phyloP scores from a whole-genome alignment of 1,140 invertebrate species.

The Paramacrobiotus metropolitanus region DNA sequence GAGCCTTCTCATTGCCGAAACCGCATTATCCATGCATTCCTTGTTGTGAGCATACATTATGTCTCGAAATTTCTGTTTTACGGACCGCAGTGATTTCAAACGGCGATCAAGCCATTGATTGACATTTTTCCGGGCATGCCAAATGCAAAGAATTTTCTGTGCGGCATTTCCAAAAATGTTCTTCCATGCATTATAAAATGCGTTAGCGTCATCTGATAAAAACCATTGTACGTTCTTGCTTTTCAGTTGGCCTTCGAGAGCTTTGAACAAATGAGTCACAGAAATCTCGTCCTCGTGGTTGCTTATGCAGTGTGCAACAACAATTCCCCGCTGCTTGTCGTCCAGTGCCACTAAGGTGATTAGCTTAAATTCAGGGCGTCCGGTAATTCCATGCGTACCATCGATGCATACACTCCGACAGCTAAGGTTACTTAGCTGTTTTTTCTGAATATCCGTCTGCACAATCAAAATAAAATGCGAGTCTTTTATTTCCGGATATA shows the following conservation, averaged over 20 bases:
- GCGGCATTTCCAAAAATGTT: neutral
- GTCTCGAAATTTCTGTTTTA: too few species aligned
- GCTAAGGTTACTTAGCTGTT: neutral
- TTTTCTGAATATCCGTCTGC: neutral
- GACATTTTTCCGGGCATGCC: neutral
- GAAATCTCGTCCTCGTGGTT: neutral
- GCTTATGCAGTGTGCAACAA: neutral
- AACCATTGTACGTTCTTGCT: neutral
- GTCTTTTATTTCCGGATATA: neutral
- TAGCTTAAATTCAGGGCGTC: neutral
- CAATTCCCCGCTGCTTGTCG: neutral
- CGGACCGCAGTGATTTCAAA: too few species aligned
- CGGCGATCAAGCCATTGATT: too few species aligned
- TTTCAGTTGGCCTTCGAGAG: neutral
- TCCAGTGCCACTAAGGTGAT: neutral
- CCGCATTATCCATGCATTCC: too few species aligned
- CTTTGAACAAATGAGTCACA: neutral
- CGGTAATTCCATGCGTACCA: neutral
- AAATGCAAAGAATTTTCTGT: neutral
- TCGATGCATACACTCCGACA: neutral
- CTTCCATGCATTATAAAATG: neutral
- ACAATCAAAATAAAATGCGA: neutral
- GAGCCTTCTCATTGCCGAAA: too few species aligned
- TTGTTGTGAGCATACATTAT: too few species aligned
- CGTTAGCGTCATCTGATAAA: neutral